Evolutionary conservation across 2,797 vertebrate genomes (phyloP), one percentile per base, ranked within the genome.

Genomic region (Falco naumanni): DNA sequence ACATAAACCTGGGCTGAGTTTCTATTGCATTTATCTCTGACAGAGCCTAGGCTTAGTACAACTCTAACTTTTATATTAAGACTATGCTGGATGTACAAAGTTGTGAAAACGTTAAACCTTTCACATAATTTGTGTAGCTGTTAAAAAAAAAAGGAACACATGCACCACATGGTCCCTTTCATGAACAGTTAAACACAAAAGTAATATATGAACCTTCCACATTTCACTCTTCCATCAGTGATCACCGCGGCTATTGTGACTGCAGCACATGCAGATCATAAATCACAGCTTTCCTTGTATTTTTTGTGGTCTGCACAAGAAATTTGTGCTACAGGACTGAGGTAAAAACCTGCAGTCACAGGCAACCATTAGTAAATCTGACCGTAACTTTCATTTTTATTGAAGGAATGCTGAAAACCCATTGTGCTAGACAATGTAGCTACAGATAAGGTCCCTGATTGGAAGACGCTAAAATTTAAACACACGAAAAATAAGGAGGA

Each of bases 241-340:
- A 69, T 76, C 87, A 63, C 50, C 54, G 53, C 33, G 86, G 77
- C 47, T 93, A 79, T 92, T 13, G 3, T 88, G 69, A 86, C 69
- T 75, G 48, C 82, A 90, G 68, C 76, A 93, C 47, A 83, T 84
- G 69, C 47, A 88, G 86, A 68, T 66, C 82, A 82, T 91, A 91
- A 96, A 95, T 95, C 87, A 91, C 28, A 51, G 43, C 65, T 34
- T 77, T 93, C 54, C 61, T 60, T 60, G 11, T 84, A 16, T 66
- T 89, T 93, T 80, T 63, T 92, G 72, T n/a, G 57, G 82, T 75
- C 51, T 91, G 59, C 59, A 69, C 45, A 72, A 50, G 77, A 75
- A 50, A 29, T 80, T 66, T 64, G n/a, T 25, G 64, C 39, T 76
- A 48, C 18, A 57, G 22, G n/a, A 83, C 25, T 17, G 68, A 78